Evolutionary conservation across 1,140 invertebrate species (phyloP), one percentile per base, ranked within the genome.

Genomic region (Frieseomelitta varia): DNA sequence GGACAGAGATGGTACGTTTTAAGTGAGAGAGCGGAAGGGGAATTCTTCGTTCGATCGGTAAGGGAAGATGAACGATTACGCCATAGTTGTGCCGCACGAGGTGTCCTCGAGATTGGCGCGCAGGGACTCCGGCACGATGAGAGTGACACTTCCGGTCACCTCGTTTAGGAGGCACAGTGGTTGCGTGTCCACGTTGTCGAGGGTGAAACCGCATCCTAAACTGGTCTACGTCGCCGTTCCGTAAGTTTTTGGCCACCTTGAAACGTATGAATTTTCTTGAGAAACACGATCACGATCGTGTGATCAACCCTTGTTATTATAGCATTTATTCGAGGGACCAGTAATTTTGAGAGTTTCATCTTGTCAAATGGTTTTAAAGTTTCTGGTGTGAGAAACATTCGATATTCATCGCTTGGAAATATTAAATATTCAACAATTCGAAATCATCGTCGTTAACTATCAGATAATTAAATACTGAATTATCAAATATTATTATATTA

Each of bases 81-180:
- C 91, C 14, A 89, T 93, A 85, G 85, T 93, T 69, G 85, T 93
- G 81, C 81, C 93, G 12, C 86, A 89, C 24, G 92, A 90, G 61
- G 78, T 91, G 63, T 90, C 89, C 11, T 87, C 93, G 56, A 93
- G 92, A 80, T 84, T 93, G 61, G 91, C 93, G 34, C 88, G 93
- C 65, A 90, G 93, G 78, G 92, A 94, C 79, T 93, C 93, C n/a
- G 93, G 93, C 15, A 93, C 91, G 53, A 94, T 93, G 93, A 91
- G 88, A 71, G 92, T 94, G 61, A 87, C 92, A 11, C 85, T 94
- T 80, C 93, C 93, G 76, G 51, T 93, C 75, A 92, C 91, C 61
- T 93, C 93, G 39, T 91, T 94, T 67, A 90, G 93, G 74, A 92
- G 93, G 27, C 93, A 94, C 89, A 94, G 93, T 56, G 92, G 93